A percentile compares a stretch with the other conserved stretches of the same genome.
These are phyloP conservation scores for Macaria notata DNA, from an alignment of 2,888 invertebrate species.

Conservation along the genomic window DNA sequence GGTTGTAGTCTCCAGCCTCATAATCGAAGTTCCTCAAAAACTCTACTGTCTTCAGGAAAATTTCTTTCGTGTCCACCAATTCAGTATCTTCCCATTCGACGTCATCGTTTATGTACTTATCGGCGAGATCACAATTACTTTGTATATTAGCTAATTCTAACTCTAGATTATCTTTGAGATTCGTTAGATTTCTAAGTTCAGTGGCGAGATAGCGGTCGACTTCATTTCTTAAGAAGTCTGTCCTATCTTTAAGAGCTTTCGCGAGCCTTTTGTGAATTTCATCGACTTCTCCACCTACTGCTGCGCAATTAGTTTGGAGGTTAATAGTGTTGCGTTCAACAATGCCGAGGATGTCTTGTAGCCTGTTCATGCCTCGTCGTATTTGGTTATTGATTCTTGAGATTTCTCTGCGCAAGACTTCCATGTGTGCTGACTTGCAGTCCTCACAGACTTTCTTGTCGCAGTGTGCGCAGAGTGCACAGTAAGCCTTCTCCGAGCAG, in stretches of 20 bases:
- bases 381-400: conserved; percentile 94
- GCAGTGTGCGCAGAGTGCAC: conserved; percentile 95
- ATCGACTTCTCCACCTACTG: conserved; percentile 96
- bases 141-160: conserved; percentile 97
- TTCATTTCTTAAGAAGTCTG: conserved; percentile 93
- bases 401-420: conserved; percentile 95
- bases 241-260: conserved; percentile 94
- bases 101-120: conserved; percentile 95
- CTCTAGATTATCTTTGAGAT: conserved; percentile 96
- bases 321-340: conserved; percentile 95
- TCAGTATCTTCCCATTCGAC: conserved; percentile 97
- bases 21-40: conserved; percentile 97
- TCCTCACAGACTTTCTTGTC: conserved; percentile 98
- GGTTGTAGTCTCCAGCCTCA: conserved; percentile 94
- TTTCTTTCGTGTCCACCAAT: conserved; percentile 97
- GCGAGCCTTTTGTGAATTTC: conserved; percentile 94
- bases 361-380: conserved; percentile 92
- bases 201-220: conserved; percentile 95
- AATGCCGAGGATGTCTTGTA: conserved; percentile 91
- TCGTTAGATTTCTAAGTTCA: conserved; percentile 92
- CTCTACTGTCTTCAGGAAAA: conserved; percentile 97
- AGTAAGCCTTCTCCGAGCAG: conserved; percentile 95
- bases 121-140: conserved; percentile 98
- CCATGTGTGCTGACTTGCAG: conserved; percentile 98
- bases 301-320: conserved; percentile 93